Base-by-base conservation (phyloP, 2,888 invertebrate genomes). In the Agrochola macilenta region DNA sequence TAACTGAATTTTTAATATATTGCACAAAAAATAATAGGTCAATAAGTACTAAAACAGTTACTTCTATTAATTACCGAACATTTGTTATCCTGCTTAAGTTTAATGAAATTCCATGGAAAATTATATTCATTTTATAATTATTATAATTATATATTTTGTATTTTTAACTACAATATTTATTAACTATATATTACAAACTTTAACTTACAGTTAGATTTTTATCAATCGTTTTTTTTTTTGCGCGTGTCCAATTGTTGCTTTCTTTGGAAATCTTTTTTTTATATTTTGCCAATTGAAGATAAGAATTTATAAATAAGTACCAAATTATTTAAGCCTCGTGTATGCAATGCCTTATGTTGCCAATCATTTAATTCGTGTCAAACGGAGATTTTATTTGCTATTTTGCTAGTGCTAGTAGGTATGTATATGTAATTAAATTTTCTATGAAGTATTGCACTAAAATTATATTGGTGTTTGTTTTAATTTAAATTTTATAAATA, bases 151-250 rank as follows among this genome's bases (percentile, higher is more conserved):
- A 96, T 96, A 96, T 95, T 95, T 96, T 96, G 94, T 96, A 95
- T 96, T 96, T 93, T 95, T 95, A 96, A 95, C 96, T 96, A 96
- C 93, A 95, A 93, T 95, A 95, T 93, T 96, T 96, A 96, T 95
- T 91, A 96, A 95, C 96, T 96, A 96, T 96, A 96, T 96, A 96
- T 96, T 96, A 96, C 96, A 96, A 95, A 94, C 93, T 94, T 95
- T 95, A 95, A 95, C 96, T 96, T 96, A 96, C 87, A 94, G 89
- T 94, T 95, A 95, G 89, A 91, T 94, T 93, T 90, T 95, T 88
- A 95, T 96, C 96, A 96, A 96, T 96, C 93, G 96, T 95, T 94
- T 94, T 91, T 58, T 30, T 30, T 91, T 92, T 92, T 89, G 90
- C 88, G 89, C 87, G 91, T 83, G 91, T 92, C 92, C 90, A 92